Percentiles rank a stretch among this genome's conserved stretches.
These are phyloP conservation scores for Pollenia angustigena DNA, from an alignment of 2,888 invertebrate genomes.

Conservation along the genomic window DNA sequence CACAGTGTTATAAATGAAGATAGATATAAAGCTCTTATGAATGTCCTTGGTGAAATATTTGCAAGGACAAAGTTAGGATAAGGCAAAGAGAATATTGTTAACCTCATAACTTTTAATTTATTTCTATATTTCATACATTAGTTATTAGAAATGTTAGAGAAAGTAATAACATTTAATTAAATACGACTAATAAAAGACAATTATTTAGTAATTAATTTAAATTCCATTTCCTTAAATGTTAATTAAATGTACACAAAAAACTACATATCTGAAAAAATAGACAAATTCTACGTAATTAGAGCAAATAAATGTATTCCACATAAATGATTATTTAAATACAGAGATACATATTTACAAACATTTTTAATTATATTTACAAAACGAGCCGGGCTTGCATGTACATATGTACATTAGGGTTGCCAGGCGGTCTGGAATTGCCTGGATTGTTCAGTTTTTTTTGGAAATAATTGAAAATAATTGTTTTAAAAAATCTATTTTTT, in stretches of 20 bases:
- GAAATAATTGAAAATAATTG: too few relatives aligned
- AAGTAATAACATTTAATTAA: slow-evolving; percentile 22
- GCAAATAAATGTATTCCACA: slow-evolving; percentile 10
- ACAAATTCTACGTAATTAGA: slow-evolving; percentile 30
- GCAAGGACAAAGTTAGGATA: background rate
- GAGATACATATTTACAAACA: too few relatives aligned
- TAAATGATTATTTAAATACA: background rate
- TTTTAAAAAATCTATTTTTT: too few relatives aligned
- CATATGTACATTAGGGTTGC: too few relatives aligned
- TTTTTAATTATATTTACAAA: background rate
- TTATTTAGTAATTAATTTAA: slow-evolving; percentile 29
- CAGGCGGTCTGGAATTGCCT: too few relatives aligned
- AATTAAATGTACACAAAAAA: background rate
- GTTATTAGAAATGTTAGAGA: background rate
- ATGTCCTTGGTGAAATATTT: slow-evolving; percentile 7
- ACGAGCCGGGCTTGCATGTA: background rate
- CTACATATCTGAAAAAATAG: background rate
- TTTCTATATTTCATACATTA: background rate
- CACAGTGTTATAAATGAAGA: too few relatives aligned
- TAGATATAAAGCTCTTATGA: slow-evolving; percentile 19
- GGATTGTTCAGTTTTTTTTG: too few relatives aligned
- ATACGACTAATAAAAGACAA: slow-evolving; percentile 36
- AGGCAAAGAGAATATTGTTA: too few relatives aligned
- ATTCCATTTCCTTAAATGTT: slow-evolving; percentile 27
- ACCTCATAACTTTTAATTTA: too few relatives aligned